These are phyloP conservation scores for Sphaeramia orbicularis DNA, from an alignment of 2,797 vertebrate species.

Conservation along the genomic window DNA sequence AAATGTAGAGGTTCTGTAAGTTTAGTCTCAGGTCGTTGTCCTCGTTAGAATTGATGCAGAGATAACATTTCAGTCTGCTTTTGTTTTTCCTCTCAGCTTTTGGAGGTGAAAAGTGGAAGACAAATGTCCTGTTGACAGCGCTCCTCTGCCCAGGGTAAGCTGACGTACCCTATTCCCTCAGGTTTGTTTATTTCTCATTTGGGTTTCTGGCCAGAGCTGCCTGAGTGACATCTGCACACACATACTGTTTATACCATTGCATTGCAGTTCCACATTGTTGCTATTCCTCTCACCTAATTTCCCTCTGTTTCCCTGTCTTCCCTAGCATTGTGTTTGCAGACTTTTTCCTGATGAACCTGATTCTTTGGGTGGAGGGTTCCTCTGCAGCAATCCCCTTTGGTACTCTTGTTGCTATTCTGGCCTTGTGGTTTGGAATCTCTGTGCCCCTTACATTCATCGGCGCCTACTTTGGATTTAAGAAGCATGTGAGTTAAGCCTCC, in stretches of 20 bases:
- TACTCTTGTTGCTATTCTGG: constrained; percentile 90
- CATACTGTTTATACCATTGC: no score
- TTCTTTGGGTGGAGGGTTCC: constrained; percentile 93
- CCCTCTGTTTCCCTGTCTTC: constrained; percentile 15
- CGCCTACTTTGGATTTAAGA: constrained; percentile 93
- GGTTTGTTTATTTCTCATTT: background rate
- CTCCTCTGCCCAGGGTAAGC: constrained; percentile 92
- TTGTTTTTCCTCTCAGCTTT: constrained; percentile 85
- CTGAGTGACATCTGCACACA: background rate
- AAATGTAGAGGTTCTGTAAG: no score
- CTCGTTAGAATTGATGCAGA: background rate
- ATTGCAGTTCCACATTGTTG: background rate
- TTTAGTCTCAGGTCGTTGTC: background rate
- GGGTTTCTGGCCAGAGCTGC: background rate
- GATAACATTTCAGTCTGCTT: background rate
- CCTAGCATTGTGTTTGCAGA: constrained; percentile 93
- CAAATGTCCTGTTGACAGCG: constrained; percentile 91
- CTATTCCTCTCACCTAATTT: background rate
- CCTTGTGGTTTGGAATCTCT: constrained; percentile 94
- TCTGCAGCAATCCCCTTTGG: constrained; percentile 92
- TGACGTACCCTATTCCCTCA: background rate
- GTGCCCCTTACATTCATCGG: constrained; percentile 92
- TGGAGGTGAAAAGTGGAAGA: constrained; percentile 94
- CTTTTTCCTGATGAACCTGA: constrained; percentile 96
- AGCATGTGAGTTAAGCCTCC: constrained; percentile 82